phyloP scores from a whole-genome alignment of 1,140 invertebrate species.

The Parapsyche elsis region DNA sequence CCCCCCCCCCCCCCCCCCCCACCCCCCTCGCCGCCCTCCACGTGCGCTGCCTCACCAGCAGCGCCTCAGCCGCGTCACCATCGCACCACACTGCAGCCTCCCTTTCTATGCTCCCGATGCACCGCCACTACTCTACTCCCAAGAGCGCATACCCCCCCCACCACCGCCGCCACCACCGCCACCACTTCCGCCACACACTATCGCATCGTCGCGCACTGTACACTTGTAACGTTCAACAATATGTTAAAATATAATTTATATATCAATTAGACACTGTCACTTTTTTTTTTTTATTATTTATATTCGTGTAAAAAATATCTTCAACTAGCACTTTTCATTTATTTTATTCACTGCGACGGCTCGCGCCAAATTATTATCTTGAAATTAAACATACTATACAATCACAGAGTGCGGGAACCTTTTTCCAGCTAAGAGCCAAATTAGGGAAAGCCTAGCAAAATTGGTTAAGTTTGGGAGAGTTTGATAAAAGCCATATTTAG shows the following conservation, averaged over 20 bases:
- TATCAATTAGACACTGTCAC: too few relatives aligned
- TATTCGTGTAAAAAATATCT: too few relatives aligned
- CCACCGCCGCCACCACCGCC: conserved; percentile 16
- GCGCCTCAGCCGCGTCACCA: conserved; percentile 48
- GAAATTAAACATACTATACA: too few relatives aligned
- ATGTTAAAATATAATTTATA: too few relatives aligned
- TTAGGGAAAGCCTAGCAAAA: too few relatives aligned
- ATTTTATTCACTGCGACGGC: neutral
- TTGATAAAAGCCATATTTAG: too few relatives aligned
- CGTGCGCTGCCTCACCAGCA: conserved; percentile 46
- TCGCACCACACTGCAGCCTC: neutral
- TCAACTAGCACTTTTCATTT: too few relatives aligned
- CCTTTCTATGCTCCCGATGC: conserved; percentile 52
- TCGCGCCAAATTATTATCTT: neutral
- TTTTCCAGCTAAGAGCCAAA: too few relatives aligned
- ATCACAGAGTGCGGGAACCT: too few relatives aligned
- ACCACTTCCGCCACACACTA: neutral
- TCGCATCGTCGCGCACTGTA: conserved; percentile 50
- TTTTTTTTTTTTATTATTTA: too few relatives aligned
- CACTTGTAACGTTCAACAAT: too few relatives aligned
- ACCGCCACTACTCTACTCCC: conserved; percentile 52
- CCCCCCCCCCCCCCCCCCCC: conserved; percentile 56
- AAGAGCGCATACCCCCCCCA: conserved; percentile 50
- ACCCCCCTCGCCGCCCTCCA: conserved; percentile 52
- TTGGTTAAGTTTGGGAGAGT: too few relatives aligned